Base-by-base conservation (phyloP, 2,888 invertebrate species). In the Sphaerophoria taeniata region DNA sequence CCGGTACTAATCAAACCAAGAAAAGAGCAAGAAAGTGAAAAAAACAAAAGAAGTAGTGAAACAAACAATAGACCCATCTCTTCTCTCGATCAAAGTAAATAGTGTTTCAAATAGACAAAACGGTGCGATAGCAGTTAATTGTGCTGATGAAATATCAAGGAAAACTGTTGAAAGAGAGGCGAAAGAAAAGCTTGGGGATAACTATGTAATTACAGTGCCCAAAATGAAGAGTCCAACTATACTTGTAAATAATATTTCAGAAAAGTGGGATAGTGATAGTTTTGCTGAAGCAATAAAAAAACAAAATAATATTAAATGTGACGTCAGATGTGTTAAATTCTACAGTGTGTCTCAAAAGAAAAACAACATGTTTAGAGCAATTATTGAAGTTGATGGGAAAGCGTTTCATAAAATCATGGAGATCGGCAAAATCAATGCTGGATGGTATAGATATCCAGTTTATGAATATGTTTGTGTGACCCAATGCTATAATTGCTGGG, bases 401-500 rank as follows among this genome's bases (percentile, higher is more conserved):
- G 14, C 16, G 51, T 51, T 16, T 16, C 14, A 31, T 31, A 31
- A 24, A 31, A 53, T 53, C 7, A 53, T 53, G 24, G 24, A 53
- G 31, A 24, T 55, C 33, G 55, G 55, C 4, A 6, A 33, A 55
- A 33, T 6, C 31, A 12, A 12, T 56, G 43, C 11, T 24, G 53
- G 9, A 24, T 56, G 56, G 56, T 7, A 56, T 34, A 34, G 34
- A 9, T 56, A 56, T 11, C 36, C 56, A 36, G 56, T 36, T 4
- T 58, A 58, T 12, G 56, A 58, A 34, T 58, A 36, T 14, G 34
- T 58, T 58, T 58, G 7, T 33, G 56, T 58, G 0, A 58, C n/a
- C 1, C 56, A 58, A 55, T 58, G 56, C 56, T 58, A 58, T 16
- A 58, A 58, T 7, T 58, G 56, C 11, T 58, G 56, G 36, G 56